A percentile compares a stretch with the other conserved stretches of the same genome.
These are phyloP conservation scores for Tetramorium alpestre DNA, from an alignment of 1,140 invertebrate species.

Conservation along the genomic window DNA sequence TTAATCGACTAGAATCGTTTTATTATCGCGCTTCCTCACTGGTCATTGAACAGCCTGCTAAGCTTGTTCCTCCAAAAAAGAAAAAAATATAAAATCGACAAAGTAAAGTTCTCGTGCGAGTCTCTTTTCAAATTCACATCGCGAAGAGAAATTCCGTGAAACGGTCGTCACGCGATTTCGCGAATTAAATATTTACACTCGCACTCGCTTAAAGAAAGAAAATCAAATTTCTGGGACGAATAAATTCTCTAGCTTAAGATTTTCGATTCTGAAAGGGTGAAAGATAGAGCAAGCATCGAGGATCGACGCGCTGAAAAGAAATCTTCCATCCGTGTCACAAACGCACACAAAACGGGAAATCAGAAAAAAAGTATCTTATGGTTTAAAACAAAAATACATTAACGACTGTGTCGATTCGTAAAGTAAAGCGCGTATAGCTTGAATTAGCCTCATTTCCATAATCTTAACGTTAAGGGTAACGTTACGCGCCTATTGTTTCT, in stretches of 20 bases:
- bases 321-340: conserved; percentile 54
- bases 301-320: neutral
- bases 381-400: conserved; percentile 62
- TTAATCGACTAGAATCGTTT: neutral
- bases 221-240: neutral
- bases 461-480: conserved; percentile 74
- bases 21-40: conserved; percentile 17
- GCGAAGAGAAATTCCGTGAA: neutral
- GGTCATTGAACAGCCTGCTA: neutral
- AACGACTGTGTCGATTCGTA: conserved; percentile 74
- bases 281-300: neutral
- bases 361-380: conserved; percentile 15
- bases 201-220: neutral
- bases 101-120: neutral
- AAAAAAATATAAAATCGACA: neutral
- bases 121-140: neutral
- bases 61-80: neutral
- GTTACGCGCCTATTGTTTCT: conserved; percentile 73
- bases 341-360: conserved; percentile 38
- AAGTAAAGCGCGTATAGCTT: conserved; percentile 60
- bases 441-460: conserved; percentile 4
- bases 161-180: neutral
- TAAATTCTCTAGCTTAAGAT: neutral
- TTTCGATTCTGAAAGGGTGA: neutral
- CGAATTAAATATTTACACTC: neutral